Conservation (phyloP, 2,888 invertebrate genomes). For the Diarsia rubi region DNA sequence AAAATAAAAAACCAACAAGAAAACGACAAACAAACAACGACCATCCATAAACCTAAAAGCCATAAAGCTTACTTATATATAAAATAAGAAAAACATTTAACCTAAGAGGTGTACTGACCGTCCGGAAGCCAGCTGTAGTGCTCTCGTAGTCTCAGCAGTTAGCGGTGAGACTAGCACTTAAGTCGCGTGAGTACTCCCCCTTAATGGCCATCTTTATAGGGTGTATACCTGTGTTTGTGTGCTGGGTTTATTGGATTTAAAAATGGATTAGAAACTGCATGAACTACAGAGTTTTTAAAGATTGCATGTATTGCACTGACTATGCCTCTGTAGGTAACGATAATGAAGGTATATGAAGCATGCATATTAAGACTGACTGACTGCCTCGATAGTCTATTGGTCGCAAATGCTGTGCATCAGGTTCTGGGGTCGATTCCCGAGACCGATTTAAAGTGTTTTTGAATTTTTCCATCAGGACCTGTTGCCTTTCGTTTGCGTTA, state of each 20-base stretch:
- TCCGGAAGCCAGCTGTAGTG: conserved; percentile 42
- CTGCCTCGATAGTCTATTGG: not conserved
- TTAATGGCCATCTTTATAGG: conserved; percentile 43
- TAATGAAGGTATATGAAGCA: not conserved
- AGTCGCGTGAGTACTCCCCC: conserved; percentile 39
- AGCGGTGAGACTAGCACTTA: conserved; percentile 51
- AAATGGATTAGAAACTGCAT: not conserved
- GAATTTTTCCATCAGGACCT: no score
- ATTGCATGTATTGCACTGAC: not conserved
- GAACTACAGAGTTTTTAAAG: not conserved
- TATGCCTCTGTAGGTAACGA: no score
- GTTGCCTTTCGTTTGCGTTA: no score
- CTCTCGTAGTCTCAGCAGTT: conserved; percentile 39
- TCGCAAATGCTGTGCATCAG: not conserved
- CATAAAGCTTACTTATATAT: conserved; percentile 11
- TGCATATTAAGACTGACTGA: not conserved
- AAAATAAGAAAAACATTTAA: conserved; percentile 39
- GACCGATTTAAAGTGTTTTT: no score
- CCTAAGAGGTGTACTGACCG: conserved; percentile 42
- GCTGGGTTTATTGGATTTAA: not conserved
- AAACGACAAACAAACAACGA: conserved; percentile 6
- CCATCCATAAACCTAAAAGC: conserved; percentile 21
- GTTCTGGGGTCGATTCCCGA: no score
- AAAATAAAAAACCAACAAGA: not conserved
- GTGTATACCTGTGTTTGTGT: conserved; percentile 25